Conservation (phyloP, 23 tunicate genomes). For the Ascidia mentula region DNA sequence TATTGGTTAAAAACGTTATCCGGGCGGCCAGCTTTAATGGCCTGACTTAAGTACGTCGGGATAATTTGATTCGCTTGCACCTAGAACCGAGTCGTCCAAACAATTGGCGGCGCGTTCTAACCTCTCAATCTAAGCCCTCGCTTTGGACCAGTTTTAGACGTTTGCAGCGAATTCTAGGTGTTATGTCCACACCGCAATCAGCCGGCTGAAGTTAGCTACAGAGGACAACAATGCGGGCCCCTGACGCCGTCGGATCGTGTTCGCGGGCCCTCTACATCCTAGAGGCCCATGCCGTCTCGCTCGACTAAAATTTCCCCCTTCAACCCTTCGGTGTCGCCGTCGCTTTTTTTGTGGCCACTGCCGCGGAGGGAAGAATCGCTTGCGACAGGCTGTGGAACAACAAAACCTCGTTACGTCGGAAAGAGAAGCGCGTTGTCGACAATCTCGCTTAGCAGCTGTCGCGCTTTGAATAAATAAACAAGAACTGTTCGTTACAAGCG, state of each 20-base stretch:
- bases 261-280: not conserved
- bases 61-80: too few relatives aligned
- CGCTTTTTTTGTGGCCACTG: not conserved
- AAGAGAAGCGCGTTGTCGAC: not conserved
- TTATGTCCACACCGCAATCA: conserved; percentile 6
- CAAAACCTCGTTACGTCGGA: not conserved
- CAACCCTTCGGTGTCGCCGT: not conserved
- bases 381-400: not conserved
- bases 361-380: not conserved
- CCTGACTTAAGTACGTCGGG: too few relatives aligned
- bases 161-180: not conserved
- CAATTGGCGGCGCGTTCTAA: too few relatives aligned
- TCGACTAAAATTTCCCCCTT: conserved; percentile 14
- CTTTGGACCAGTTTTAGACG: too few relatives aligned
- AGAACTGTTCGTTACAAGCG: too few relatives aligned
- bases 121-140: too few relatives aligned
- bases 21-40: too few relatives aligned
- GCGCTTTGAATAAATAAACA: conserved; percentile 6
- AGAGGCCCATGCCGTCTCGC: conserved; percentile 9
- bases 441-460: conserved; percentile 2
- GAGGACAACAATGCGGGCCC: not conserved
- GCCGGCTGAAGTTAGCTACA: not conserved
- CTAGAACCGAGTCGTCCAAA: too few relatives aligned
- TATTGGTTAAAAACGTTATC: too few relatives aligned
- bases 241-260: not conserved